Evolutionary conservation across 2,797 vertebrate species (phyloP).

Genomic region (Pteropus rufus): DNA sequence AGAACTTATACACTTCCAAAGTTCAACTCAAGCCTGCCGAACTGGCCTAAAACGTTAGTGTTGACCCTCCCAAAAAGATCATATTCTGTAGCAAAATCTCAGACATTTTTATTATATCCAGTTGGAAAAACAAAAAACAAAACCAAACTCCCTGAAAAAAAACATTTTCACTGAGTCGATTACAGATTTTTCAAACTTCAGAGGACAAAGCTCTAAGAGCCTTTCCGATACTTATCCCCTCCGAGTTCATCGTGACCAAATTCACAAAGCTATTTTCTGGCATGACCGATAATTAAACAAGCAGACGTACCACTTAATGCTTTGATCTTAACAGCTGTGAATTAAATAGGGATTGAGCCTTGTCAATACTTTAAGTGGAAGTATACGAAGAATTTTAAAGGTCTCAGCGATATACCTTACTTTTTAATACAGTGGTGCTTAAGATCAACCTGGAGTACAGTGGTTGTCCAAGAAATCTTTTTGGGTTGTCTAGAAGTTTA

Average conservation of each 20-base stretch:
- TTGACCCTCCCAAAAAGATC: constrained; percentile 50
- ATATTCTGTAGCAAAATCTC: constrained; percentile 51
- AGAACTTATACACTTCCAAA: constrained; percentile 3
- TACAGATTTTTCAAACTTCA: neutral
- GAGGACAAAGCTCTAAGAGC: neutral
- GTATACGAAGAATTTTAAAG: neutral
- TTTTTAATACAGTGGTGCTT: neutral
- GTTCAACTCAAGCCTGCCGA: constrained; percentile 1
- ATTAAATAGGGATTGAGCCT: constrained; percentile 15
- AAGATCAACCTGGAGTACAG: neutral
- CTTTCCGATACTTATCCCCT: constrained; percentile 21
- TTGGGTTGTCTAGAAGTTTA: neutral
- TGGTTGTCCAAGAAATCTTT: neutral
- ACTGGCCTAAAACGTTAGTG: constrained; percentile 43
- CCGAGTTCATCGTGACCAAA: constrained; percentile 44
- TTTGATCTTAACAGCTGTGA: constrained; percentile 60
- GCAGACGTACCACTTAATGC: constrained; percentile 33
- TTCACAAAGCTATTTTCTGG: constrained; percentile 31
- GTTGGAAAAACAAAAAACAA: constrained; percentile 66
- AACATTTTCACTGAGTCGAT: neutral
- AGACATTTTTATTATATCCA: constrained; percentile 70
- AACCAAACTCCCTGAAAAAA: constrained; percentile 35
- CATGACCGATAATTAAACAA: constrained; percentile 34
- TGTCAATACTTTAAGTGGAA: constrained; percentile 29
- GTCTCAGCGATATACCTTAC: neutral